Percentiles rank a stretch among this genome's conserved stretches.
These are phyloP conservation scores for Melieria crassipennis DNA, from an alignment of 2,888 invertebrate species.

Conservation along the genomic window DNA sequence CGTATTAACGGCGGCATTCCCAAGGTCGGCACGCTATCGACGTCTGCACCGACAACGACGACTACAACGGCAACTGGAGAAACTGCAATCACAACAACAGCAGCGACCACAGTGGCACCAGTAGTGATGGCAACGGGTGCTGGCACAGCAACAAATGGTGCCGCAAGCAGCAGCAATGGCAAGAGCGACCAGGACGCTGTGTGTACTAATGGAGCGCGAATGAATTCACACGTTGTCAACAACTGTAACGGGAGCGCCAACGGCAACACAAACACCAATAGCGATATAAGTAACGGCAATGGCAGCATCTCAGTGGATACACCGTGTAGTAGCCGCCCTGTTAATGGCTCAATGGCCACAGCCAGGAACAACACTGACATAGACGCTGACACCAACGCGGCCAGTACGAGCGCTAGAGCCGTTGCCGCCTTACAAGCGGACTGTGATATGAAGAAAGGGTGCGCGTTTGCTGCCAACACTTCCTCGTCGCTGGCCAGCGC, in stretches of 20 bases:
- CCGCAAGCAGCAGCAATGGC: constrained; percentile 24
- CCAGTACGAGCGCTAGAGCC: no score
- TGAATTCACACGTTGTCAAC: constrained; percentile 1
- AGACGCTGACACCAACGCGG: no score
- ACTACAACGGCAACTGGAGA: constrained; percentile 39
- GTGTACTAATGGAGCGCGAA: neutral
- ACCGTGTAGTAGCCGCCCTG: constrained; percentile 18
- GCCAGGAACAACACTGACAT: no score
- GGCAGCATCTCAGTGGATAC: constrained; percentile 15
- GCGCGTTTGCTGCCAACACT: no score
- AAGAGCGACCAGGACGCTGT: neutral
- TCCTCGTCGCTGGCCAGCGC: no score
- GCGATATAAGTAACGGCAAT: neutral
- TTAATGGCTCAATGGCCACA: no score
- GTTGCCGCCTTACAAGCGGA: no score
- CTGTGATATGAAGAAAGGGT: no score
- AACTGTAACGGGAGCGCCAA: constrained; percentile 21
- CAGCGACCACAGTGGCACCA: constrained; percentile 37
- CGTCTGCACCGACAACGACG: constrained; percentile 33
- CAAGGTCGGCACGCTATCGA: constrained; percentile 53
- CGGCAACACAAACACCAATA: constrained; percentile 22
- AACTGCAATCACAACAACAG: constrained; percentile 31
- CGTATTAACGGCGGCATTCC: constrained; percentile 79
- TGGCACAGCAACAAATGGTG: constrained; percentile 17
- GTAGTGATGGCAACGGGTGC: constrained; percentile 22